Evolutionary conservation across 2,797 vertebrate species (phyloP).

Genomic region (Melanotaenia parkinsoni): DNA sequence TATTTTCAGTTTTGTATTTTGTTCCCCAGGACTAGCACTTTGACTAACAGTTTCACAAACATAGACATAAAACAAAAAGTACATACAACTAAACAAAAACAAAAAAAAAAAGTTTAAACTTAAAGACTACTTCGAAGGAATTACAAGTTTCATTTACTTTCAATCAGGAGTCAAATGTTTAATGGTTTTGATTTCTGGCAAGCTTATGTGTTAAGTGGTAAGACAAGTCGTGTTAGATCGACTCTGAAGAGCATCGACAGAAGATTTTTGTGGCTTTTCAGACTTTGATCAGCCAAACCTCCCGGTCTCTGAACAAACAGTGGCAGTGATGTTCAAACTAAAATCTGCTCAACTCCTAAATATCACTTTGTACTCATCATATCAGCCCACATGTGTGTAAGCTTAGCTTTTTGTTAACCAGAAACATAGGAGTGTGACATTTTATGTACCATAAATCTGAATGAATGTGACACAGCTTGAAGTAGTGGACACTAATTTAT

Average conservation of each 20-base stretch:
- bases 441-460: slow-evolving; percentile 10
- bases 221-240: slow-evolving; percentile 56
- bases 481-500: slow-evolving; percentile 26
- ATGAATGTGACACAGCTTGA: slow-evolving; percentile 22
- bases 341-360: slow-evolving; percentile 29
- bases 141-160: slow-evolving; percentile 71
- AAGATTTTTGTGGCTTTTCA: slow-evolving; percentile 30
- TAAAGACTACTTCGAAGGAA: slow-evolving; percentile 61
- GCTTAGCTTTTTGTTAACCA: slow-evolving; percentile 8
- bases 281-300: slow-evolving; percentile 6
- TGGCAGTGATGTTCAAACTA: slow-evolving; percentile 27
- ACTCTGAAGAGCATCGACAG: slow-evolving; percentile 33
- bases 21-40: not conserved
- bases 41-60: not conserved
- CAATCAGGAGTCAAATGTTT: slow-evolving; percentile 71
- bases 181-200: slow-evolving; percentile 41
- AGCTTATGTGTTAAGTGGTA: slow-evolving; percentile 42
- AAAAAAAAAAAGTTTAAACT: slow-evolving; percentile 3
- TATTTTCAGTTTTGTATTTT: not conserved
- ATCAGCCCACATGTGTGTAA: slow-evolving; percentile 49
- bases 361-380: not conserved
- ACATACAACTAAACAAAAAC: not conserved
- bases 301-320: slow-evolving; percentile 23
- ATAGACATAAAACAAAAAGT: not conserved
- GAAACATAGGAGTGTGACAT: slow-evolving; percentile 15